Evolutionary conservation across 2,113 vertebrate genomes (phyloP).

Genomic region (Aramus guarauna): DNA sequence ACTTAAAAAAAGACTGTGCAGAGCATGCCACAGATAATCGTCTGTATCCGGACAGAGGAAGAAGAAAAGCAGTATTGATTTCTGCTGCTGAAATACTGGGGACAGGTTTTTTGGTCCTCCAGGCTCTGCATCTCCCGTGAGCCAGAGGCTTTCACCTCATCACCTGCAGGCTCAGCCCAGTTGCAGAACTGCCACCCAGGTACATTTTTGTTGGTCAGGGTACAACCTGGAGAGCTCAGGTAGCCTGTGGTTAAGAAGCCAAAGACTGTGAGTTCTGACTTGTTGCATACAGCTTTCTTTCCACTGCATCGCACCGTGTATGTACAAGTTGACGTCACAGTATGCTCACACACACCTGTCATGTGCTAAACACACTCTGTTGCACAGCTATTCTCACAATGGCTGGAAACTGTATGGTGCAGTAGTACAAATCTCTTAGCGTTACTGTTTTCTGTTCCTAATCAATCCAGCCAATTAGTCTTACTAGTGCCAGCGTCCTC

Average conservation of each 20-base stretch:
- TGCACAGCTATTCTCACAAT: fast-evolving
- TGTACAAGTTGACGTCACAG: fast-evolving
- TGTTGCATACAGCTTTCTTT: neutral
- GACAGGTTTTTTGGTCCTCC: neutral
- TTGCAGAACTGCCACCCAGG: neutral
- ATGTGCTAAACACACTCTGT: neutral
- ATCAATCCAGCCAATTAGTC: neutral
- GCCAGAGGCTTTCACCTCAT: neutral
- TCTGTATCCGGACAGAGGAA: neutral
- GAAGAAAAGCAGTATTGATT: neutral
- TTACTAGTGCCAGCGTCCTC: neutral
- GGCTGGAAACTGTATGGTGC: neutral
- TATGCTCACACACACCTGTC: fast-evolving
- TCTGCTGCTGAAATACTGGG: neutral
- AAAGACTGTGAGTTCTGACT: neutral
- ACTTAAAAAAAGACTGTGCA: neutral
- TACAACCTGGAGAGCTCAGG: no score
- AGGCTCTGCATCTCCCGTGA: neutral
- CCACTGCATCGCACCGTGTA: no score
- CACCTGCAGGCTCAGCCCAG: neutral
- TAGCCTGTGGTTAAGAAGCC: neutral
- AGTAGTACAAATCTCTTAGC: neutral
- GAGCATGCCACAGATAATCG: neutral
- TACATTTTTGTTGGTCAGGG: neutral
- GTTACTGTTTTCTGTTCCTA: neutral